phyloP scores from a whole-genome alignment of 2,113 vertebrate species.

The Ginglymostoma cirratum region DNA sequence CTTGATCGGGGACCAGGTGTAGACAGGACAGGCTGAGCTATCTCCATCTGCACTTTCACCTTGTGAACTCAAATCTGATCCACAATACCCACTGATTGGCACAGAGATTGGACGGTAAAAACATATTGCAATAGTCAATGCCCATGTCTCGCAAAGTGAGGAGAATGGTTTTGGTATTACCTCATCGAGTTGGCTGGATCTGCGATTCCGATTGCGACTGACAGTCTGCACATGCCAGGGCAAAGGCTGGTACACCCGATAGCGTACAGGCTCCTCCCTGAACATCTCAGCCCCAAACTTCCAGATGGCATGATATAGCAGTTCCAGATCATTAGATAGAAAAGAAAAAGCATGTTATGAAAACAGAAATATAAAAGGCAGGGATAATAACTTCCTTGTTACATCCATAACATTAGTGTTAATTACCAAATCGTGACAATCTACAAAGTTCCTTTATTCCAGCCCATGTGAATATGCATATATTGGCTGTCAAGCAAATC shows the following conservation, averaged over 20 bases:
- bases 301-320: not conserved
- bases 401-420: not conserved
- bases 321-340: not conserved
- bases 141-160: not conserved
- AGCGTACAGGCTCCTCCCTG: conserved; percentile 62
- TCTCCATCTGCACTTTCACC: not conserved
- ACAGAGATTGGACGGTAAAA: not conserved
- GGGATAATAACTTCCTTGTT: not conserved
- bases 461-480: not conserved
- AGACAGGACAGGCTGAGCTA: too few relatives aligned
- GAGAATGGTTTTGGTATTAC: conserved; percentile 44
- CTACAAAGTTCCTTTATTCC: not conserved
- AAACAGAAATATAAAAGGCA: not conserved
- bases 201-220: conserved; percentile 64
- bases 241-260: conserved; percentile 70
- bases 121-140: not conserved
- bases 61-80: not conserved
- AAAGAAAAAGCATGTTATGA: not conserved
- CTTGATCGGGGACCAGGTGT: too few relatives aligned
- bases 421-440: not conserved
- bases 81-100: too few relatives aligned
- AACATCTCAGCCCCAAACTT: conserved; percentile 60
- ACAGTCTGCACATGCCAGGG: conserved; percentile 79
- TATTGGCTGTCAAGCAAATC: not conserved
- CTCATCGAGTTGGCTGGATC: conserved; percentile 65